Base-by-base conservation (phyloP, 2,888 invertebrate genomes). In the Oithona nana region DNA sequence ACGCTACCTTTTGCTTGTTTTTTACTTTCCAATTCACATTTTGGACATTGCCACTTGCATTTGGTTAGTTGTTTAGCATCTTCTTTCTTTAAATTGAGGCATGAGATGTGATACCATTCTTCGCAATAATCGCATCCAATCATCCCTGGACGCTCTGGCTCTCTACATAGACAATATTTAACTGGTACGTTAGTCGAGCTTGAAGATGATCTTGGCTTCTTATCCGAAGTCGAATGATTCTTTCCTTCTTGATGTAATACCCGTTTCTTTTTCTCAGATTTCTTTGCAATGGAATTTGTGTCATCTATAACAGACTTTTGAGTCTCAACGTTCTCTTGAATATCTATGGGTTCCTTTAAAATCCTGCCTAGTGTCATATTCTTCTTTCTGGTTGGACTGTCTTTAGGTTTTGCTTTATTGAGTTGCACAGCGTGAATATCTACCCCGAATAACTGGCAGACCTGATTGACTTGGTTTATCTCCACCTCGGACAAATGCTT, bases 91-190 rank as follows among this genome's bases (percentile, higher is more conserved):
- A 57, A n/a, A 57, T 57, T 57, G 6, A 57, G 24, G 30, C 57
- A 57, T 28, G n/a, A 28, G 2, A 29, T 26, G 28, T 57, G 57
- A 57, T 57, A 57, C 57, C 57, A 57, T 20, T 57, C 57, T n/a
- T 57, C 57, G 28, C 57, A 57, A 20, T 2, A 57, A 4, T 57
- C 57, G 22, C 57, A 57, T 28, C 57, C 57, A 57, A 57, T 57
- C 57, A 57, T 57, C 16, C 57, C 1, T n/a, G 26, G 3, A n/a
- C 28, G 24, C 30, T 57, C 57, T 28, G 57, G 57, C 28, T 57
- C 26, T 11, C 57, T 26, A 4, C 57, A 57, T n/a, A 57, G 2
- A 20, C 57, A 57, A 28, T 57, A 57, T 16, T 39, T 39, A 11
- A 39, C 39, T 39, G 39, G 16, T 6, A 16, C 6, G 6, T 39